Evolutionary conservation across 1,140 invertebrate species (phyloP).

Genomic region (Melipona quadrifasciata): DNA sequence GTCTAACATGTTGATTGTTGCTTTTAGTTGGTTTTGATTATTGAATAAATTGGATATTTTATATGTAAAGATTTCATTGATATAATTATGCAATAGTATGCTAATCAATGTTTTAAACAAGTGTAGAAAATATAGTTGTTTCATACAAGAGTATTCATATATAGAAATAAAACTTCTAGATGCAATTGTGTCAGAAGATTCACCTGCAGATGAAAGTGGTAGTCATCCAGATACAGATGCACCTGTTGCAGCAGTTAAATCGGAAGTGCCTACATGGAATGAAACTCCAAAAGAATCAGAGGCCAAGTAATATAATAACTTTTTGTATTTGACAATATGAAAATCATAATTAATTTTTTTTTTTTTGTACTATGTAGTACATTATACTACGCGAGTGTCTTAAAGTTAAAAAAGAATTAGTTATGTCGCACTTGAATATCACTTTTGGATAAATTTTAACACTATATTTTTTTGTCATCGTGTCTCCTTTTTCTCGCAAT

Average conservation of each 20-base stretch:
- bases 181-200: constrained; percentile 34
- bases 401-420: constrained; percentile 21
- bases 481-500: constrained; percentile 28
- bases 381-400: constrained; percentile 42
- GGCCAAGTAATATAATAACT: constrained; percentile 58
- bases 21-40: neutral
- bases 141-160: too few relatives aligned
- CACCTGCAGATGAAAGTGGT: constrained; percentile 46
- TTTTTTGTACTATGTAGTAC: constrained; percentile 45
- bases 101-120: neutral
- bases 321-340: constrained; percentile 50
- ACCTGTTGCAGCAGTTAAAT: constrained; percentile 33
- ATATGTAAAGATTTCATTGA: neutral
- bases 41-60: neutral
- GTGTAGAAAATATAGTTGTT: neutral
- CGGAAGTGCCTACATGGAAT: constrained; percentile 57
- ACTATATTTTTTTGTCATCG: constrained; percentile 35
- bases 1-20: neutral
- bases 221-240: constrained; percentile 52
- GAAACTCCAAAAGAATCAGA: constrained; percentile 54
- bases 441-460: constrained; percentile 36
- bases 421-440: constrained; percentile 22
- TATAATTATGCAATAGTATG: neutral
- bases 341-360: constrained; percentile 44
- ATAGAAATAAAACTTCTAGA: constrained; percentile 32